These are phyloP conservation scores for Blennius ocellaris DNA, from an alignment of 2,113 vertebrate genomes.

Conservation along the genomic window DNA sequence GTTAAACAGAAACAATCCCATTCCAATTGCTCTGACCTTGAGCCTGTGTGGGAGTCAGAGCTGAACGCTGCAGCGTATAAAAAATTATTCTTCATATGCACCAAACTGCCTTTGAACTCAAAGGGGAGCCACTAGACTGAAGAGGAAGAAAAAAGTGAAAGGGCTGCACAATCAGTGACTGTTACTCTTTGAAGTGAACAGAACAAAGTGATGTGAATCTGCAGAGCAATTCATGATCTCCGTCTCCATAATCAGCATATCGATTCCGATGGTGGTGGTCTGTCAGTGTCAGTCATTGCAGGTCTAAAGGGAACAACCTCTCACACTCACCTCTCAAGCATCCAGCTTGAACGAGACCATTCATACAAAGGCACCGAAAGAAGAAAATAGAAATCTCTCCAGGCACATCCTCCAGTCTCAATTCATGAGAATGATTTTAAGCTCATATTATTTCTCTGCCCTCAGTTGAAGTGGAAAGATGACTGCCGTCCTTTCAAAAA, in stretches of 20 bases:
- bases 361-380: slow-evolving; percentile 9
- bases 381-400: slow-evolving; percentile 1
- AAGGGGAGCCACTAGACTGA: neutral
- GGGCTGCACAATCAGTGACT: slow-evolving; percentile 2
- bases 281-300: neutral
- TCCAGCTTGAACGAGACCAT: slow-evolving; percentile 10
- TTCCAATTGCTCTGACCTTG: neutral
- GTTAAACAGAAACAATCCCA: neutral
- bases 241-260: slow-evolving; percentile 2
- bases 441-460: neutral
- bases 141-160: neutral
- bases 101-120: slow-evolving; percentile 17
- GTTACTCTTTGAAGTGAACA: slow-evolving; percentile 15
- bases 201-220: slow-evolving; percentile 33
- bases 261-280: neutral
- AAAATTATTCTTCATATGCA: neutral
- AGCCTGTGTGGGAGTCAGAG: neutral
- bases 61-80: neutral
- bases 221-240: slow-evolving; percentile 9
- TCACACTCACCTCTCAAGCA: neutral
- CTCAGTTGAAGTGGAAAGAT: neutral
- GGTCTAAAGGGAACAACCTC: slow-evolving; percentile 4
- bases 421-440: slow-evolving; percentile 2
- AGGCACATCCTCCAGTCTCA: neutral
- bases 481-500: neutral